phyloP scores from a whole-genome alignment of 2,888 invertebrate genomes.

The Catotricha subobsoleta region DNA sequence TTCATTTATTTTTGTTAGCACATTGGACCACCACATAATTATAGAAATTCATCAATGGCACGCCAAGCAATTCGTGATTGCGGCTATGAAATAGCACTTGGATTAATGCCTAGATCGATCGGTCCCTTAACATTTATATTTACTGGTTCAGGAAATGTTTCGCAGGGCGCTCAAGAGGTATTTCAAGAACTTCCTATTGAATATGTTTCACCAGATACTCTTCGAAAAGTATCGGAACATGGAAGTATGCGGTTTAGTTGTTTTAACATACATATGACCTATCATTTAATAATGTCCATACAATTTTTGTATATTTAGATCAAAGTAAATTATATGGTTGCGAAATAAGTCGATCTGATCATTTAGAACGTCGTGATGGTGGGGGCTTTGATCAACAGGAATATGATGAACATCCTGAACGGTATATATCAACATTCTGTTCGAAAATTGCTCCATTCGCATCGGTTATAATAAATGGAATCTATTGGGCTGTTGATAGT shows the following conservation, averaged over 20 bases:
- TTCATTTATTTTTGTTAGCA: conserved; percentile 41
- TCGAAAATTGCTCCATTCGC: conserved; percentile 96
- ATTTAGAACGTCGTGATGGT: conserved; percentile 79
- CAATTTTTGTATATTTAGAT: conserved; percentile 32
- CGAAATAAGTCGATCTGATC: conserved; percentile 85
- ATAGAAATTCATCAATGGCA: conserved; percentile 94
- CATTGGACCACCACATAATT: conserved; percentile 96
- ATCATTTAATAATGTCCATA: not conserved
- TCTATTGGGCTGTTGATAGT: conserved; percentile 96
- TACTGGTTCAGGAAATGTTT: conserved; percentile 95
- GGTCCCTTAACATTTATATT: conserved; percentile 96
- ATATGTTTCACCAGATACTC: conserved; percentile 87
- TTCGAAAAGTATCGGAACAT: conserved; percentile 89
- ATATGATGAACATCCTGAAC: conserved; percentile 82
- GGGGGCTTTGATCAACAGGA: conserved; percentile 77
- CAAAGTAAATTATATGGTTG: conserved; percentile 92
- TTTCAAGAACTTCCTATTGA: conserved; percentile 96
- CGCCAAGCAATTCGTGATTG: conserved; percentile 93
- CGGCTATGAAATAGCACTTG: conserved; percentile 95
- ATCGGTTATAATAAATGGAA: conserved; percentile 81
- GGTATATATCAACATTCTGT: conserved; percentile 89
- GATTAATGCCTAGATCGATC: conserved; percentile 92
- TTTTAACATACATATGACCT: conserved; percentile 3
- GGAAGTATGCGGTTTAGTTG: conserved; percentile 48
- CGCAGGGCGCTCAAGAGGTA: conserved; percentile 80